A percentile compares a stretch with the other conserved stretches of the same genome.
Conservation (phyloP, 2,888 invertebrate species). For the Cheilosia scutellata region DNA sequence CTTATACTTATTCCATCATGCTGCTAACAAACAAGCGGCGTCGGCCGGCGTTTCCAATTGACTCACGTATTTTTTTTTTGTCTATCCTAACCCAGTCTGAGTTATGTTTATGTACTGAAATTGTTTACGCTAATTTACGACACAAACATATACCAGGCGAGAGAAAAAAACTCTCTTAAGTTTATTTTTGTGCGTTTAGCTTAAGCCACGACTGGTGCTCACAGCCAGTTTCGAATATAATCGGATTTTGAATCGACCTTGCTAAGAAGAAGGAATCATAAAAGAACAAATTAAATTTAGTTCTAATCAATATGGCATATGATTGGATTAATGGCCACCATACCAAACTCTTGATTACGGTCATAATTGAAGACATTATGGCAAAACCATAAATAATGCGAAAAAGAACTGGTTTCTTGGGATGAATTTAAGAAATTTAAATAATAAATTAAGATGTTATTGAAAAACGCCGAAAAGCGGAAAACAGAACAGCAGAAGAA, state of each 20-base stretch:
- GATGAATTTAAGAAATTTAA: constrained; percentile 5
- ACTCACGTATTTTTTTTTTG: constrained; percentile 16
- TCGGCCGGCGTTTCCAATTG: neutral
- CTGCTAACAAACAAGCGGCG: neutral
- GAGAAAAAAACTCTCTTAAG: constrained; percentile 16
- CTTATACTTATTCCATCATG: too few species aligned
- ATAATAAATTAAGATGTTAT: neutral
- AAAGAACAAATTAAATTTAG: constrained; percentile 7
- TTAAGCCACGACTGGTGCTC: constrained; percentile 17
- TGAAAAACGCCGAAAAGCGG: neutral
- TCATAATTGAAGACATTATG: constrained; percentile 17
- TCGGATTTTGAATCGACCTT: constrained; percentile 40
- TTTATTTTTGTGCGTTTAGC: constrained; percentile 14
- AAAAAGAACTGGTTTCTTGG: constrained; percentile 17
- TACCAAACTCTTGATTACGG: constrained; percentile 14
- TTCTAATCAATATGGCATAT: constrained; percentile 15
- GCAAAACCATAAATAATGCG: constrained; percentile 2
- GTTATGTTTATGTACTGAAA: constrained; percentile 27
- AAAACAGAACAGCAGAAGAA: neutral
- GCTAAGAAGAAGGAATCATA: constrained; percentile 15
- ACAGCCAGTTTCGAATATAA: constrained; percentile 14
- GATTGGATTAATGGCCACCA: constrained; percentile 27
- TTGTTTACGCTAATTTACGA: constrained; percentile 53
- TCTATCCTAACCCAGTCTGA: neutral
- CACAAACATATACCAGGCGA: neutral